A percentile compares a stretch with the other conserved stretches of the same genome.
Evolutionary conservation across 30 jellyfish, hydroid and myxozoan genomes (phyloP).

Genomic region (Hydractinia symbiolongicarpus): DNA sequence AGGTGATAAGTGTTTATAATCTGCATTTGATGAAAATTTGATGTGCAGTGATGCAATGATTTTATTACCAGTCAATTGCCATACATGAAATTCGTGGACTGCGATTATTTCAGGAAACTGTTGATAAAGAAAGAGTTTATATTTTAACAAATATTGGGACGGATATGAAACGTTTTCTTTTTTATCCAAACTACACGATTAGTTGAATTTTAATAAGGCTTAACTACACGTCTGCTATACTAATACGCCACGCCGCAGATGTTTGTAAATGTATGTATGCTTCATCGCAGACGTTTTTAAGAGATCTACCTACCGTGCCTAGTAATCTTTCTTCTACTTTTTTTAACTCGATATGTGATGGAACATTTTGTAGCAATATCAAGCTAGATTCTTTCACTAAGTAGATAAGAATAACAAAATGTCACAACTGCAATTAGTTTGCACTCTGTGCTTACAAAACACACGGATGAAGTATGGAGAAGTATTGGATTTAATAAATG

Average conservation of each 20-base stretch:
- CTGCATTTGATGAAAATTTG: conserved; percentile 54
- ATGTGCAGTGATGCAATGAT: conserved; percentile 85
- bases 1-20: conserved; percentile 63
- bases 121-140: too few relatives aligned
- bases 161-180: too few relatives aligned
- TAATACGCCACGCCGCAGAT: too few relatives aligned
- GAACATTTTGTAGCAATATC: conserved; percentile 78
- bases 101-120: conserved; percentile 28
- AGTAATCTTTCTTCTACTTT: conserved; percentile 56
- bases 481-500: too few relatives aligned
- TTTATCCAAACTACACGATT: too few relatives aligned
- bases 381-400: conserved; percentile 88
- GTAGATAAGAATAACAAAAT: too few relatives aligned
- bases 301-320: conserved; percentile 43
- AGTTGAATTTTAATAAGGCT: background rate
- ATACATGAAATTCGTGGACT: conserved; percentile 76
- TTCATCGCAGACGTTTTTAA: background rate
- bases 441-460: too few relatives aligned
- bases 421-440: too few relatives aligned
- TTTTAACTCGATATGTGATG: conserved; percentile 68
- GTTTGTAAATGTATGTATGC: too few relatives aligned
- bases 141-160: too few relatives aligned
- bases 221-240: background rate
- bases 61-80: conserved; percentile 82
- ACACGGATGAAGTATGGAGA: too few relatives aligned